These are phyloP conservation scores for Gambusia affinis DNA, from an alignment of 2,113 vertebrate genomes.

Conservation along the genomic window DNA sequence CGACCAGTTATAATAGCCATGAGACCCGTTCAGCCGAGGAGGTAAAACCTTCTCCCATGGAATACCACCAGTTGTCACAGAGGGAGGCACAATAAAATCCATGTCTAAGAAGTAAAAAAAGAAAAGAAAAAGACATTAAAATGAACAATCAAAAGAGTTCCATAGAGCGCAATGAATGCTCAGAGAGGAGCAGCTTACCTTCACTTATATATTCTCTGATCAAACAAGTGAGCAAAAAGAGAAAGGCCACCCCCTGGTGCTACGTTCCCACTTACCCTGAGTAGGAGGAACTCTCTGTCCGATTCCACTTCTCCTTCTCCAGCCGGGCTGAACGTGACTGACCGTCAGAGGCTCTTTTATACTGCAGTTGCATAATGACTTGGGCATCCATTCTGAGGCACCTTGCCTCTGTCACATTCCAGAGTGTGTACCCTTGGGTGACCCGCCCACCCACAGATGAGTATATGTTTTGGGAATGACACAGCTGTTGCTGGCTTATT, in stretches of 20 bases:
- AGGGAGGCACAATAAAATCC: conserved; percentile 75
- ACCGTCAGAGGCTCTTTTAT: conserved; percentile 51
- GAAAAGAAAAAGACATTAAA: not conserved
- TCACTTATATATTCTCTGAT: conserved; percentile 26
- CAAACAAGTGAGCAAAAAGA: not conserved
- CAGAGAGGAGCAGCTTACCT: conserved; percentile 19
- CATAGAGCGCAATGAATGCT: not conserved
- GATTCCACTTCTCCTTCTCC: conserved; percentile 1
- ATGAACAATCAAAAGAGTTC: not conserved
- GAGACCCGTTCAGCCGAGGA: conserved; percentile 66
- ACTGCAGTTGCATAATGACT: conserved; percentile 66
- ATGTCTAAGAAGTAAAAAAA: conserved; percentile 45
- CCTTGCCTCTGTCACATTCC: conserved; percentile 63
- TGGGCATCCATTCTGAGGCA: conserved; percentile 57
- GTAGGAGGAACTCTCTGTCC: not conserved
- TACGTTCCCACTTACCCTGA: conserved; percentile 1
- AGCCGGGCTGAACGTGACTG: conserved; percentile 4
- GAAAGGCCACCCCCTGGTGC: conserved; percentile 19
- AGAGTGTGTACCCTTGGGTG: conserved; percentile 51
- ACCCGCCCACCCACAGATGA: conserved; percentile 16
- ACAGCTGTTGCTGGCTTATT: conserved; percentile 67
- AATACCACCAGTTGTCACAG: conserved; percentile 59
- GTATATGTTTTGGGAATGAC: conserved; percentile 36
- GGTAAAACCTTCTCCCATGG: conserved; percentile 76
- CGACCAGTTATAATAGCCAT: conserved; percentile 63